Conservation (phyloP, 2,888 invertebrate species). For the Drosophila buzzatii region DNA sequence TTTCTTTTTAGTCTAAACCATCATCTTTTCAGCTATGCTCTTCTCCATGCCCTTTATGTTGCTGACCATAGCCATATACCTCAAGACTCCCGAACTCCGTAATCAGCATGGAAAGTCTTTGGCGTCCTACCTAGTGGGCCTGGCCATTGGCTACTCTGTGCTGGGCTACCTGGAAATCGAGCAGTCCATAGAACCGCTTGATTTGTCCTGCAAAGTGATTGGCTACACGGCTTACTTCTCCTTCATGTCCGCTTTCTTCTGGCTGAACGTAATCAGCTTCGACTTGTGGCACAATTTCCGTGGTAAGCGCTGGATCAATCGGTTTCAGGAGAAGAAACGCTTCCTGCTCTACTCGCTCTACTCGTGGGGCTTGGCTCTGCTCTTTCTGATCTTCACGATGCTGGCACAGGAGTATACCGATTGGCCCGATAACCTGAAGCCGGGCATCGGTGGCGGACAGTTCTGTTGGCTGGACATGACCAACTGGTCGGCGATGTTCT, state of each 20-base stretch:
- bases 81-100: constrained; percentile 89
- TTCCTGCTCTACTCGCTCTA: constrained; percentile 83
- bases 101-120: constrained; percentile 92
- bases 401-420: constrained; percentile 78
- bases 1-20: background rate
- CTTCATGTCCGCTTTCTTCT: constrained; percentile 93
- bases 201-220: constrained; percentile 65
- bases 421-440: constrained; percentile 82
- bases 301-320: constrained; percentile 80
- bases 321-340: constrained; percentile 82
- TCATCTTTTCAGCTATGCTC: constrained; percentile 87
- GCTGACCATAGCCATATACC: constrained; percentile 90
- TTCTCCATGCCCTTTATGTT: constrained; percentile 91
- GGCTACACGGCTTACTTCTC: constrained; percentile 90
- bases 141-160: constrained; percentile 88
- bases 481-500: constrained; percentile 83
- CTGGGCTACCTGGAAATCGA: constrained; percentile 84
- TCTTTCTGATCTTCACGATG: constrained; percentile 73
- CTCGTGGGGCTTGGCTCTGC: constrained; percentile 82
- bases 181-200: constrained; percentile 41
- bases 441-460: constrained; percentile 86
- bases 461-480: constrained; percentile 87
- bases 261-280: constrained; percentile 95
- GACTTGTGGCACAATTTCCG: constrained; percentile 91
- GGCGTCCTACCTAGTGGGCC: constrained; percentile 90